phyloP scores from a whole-genome alignment of 2,113 vertebrate species.

The Pseudorasbora parva region DNA sequence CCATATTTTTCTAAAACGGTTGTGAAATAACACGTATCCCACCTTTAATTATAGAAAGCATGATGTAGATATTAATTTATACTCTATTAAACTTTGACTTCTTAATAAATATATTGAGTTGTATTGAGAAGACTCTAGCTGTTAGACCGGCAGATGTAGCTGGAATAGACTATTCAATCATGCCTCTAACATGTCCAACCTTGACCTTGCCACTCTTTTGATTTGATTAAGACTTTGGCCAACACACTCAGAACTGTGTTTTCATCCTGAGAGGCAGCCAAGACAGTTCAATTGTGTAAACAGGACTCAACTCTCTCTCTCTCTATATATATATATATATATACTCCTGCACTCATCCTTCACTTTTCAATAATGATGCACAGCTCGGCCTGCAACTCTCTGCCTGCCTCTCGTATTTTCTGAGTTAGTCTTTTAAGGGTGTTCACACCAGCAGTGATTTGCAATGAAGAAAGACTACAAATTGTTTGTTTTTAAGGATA shows the following conservation, averaged over 20 bases:
- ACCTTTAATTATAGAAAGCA: not conserved
- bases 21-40: too few species aligned
- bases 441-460: not conserved
- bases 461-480: not conserved
- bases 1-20: too few species aligned
- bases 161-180: not conserved
- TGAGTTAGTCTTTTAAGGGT: not conserved
- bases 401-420: not conserved
- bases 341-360: slow-evolving; percentile 2
- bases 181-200: too few species aligned
- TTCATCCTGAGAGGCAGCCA: slow-evolving; percentile 38
- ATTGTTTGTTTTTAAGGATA: not conserved
- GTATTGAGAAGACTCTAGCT: not conserved
- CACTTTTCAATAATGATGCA: slow-evolving; percentile 26
- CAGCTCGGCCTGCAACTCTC: not conserved
- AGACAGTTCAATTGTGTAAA: slow-evolving; percentile 30
- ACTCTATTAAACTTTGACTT: not conserved
- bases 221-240: slow-evolving; percentile 35
- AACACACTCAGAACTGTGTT: slow-evolving; percentile 33
- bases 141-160: not conserved
- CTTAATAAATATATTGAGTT: not conserved
- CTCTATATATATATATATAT: too few species aligned
- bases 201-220: slow-evolving; percentile 30
- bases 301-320: not conserved
- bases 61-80: not conserved